Evolutionary conservation across 2,113 vertebrate genomes (phyloP), one percentile per base, ranked within the genome.

Genomic region (Zosterops lateralis): DNA sequence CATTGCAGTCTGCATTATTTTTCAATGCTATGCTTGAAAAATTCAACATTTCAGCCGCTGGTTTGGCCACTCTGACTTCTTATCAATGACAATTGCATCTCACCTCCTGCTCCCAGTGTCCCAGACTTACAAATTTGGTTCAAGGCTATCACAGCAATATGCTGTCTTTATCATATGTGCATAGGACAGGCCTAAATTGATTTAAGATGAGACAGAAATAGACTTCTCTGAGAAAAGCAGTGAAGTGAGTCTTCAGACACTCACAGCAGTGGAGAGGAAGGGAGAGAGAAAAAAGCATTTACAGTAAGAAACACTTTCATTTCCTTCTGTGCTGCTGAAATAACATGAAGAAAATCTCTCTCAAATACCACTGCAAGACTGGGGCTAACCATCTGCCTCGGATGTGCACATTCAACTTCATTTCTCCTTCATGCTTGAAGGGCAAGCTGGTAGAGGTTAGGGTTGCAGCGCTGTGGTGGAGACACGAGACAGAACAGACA

Each of bases 191-290:
- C 51, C 64, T 61, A 73, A 91, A 84, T 14, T 94, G 92, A 96
- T 95, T 51, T 91, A 92, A 66, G 83, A 94, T 24, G 91, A 78
- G 70, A 93, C 84, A 93, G 92, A 97, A 97, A 96, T 96, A 96
- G 88, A 62, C 51, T 73, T 71, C 68, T 88, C 60, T 87, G 90
- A 95, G 91, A 95, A 90, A 92, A 93, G 90, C 96, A 93, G 62
- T 84, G 91, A 95, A 93, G 92, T 84, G 91, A 94, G 62, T 95
- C 96, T 93, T 84, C 73, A 92, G 81, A 89, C 28, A 21, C 32
- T 89, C 80, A 40, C 45, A 95, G 65, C 51, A 80, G 83, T 7
- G 22, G 78, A 96, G 71, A 84, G 80, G 84, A 90, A 92, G 56
- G 77, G 74, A 61, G 75, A 84, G 50, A 94, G 44, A 76, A 34